phyloP scores from a whole-genome alignment of 2,797 vertebrate species.

The Leptoclinus maculatus region DNA sequence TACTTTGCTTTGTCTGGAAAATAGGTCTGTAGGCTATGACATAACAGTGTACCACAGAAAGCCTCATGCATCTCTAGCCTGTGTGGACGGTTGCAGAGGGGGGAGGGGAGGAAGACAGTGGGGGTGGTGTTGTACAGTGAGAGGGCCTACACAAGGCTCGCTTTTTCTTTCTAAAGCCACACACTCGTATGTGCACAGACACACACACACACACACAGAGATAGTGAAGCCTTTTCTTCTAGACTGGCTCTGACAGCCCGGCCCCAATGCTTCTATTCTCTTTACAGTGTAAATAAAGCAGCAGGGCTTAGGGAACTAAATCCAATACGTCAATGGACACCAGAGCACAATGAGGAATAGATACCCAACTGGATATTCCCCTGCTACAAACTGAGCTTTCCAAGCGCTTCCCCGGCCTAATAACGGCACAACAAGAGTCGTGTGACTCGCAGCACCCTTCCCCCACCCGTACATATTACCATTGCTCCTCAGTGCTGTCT shows the following conservation, averaged over 20 bases:
- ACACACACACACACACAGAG: constrained; percentile 16
- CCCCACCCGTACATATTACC: constrained; percentile 84
- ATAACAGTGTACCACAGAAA: constrained; percentile 78
- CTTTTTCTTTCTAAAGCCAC: constrained; percentile 57
- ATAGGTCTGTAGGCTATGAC: constrained; percentile 75
- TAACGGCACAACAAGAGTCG: constrained; percentile 79
- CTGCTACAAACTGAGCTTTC: constrained; percentile 59
- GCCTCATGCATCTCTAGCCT: constrained; percentile 62
- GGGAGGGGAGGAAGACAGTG: constrained; percentile 65
- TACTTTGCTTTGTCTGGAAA: constrained; percentile 68
- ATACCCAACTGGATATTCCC: constrained; percentile 67
- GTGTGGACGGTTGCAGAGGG: constrained; percentile 51
- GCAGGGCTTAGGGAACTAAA: constrained; percentile 57
- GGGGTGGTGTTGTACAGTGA: constrained; percentile 74
- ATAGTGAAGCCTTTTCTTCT: constrained; percentile 48
- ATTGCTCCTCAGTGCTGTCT: constrained; percentile 86
- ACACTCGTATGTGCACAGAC: constrained; percentile 30
- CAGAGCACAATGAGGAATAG: constrained; percentile 60
- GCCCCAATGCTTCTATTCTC: constrained; percentile 50
- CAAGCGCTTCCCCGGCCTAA: constrained; percentile 65
- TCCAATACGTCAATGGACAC: constrained; percentile 72
- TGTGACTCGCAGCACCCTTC: constrained; percentile 79
- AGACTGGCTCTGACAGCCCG: constrained; percentile 33
- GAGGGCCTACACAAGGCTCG: constrained; percentile 61
- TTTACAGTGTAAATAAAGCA: constrained; percentile 71